These are phyloP conservation scores for Melieria crassipennis DNA, from an alignment of 2,888 invertebrate genomes.

Conservation along the genomic window DNA sequence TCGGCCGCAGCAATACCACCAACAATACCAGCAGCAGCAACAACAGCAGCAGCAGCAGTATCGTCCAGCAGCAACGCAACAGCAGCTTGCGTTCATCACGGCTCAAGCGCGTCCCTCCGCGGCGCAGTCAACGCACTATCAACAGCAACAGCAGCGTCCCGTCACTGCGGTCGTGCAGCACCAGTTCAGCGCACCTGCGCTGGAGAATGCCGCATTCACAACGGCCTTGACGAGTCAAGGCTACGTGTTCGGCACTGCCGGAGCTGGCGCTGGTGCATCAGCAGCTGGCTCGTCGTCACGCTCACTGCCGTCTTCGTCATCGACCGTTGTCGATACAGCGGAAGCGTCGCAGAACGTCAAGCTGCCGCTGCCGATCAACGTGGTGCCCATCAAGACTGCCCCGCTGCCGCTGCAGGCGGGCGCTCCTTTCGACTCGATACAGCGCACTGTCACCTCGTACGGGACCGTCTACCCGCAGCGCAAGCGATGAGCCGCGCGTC, in stretches of 20 bases:
- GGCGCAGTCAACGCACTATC: constrained; percentile 6
- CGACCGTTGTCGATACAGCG: constrained; percentile 1
- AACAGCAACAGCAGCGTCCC: constrained; percentile 36
- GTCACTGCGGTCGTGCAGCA: constrained; percentile 36
- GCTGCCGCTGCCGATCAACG: constrained; percentile 56
- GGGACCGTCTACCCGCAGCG: constrained; percentile 57
- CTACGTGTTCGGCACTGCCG: constrained; percentile 46
- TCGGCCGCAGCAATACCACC: constrained; percentile 22
- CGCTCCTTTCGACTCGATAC: constrained; percentile 55
- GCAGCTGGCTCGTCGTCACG: constrained; percentile 5
- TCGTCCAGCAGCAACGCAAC: constrained; percentile 20
- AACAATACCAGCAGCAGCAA: constrained; percentile 32
- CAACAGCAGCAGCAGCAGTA: constrained; percentile 31
- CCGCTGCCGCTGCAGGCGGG: constrained; percentile 57
- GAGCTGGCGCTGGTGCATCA: constrained; percentile 2
- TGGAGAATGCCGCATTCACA: constrained; percentile 58
- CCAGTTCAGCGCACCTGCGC: constrained; percentile 51
- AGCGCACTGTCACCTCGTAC: constrained; percentile 55
- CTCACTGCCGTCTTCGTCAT: constrained; percentile 7
- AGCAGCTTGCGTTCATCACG: background rate
- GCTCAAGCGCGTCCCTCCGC: background rate
- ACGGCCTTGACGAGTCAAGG: constrained; percentile 56
- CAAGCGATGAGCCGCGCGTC: constrained; percentile 10
- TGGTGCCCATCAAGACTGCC: constrained; percentile 54
- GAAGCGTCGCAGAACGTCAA: constrained; percentile 53